These are phyloP conservation scores for Nemoura dubitans DNA, from an alignment of 2,888 invertebrate genomes.

Conservation along the genomic window DNA sequence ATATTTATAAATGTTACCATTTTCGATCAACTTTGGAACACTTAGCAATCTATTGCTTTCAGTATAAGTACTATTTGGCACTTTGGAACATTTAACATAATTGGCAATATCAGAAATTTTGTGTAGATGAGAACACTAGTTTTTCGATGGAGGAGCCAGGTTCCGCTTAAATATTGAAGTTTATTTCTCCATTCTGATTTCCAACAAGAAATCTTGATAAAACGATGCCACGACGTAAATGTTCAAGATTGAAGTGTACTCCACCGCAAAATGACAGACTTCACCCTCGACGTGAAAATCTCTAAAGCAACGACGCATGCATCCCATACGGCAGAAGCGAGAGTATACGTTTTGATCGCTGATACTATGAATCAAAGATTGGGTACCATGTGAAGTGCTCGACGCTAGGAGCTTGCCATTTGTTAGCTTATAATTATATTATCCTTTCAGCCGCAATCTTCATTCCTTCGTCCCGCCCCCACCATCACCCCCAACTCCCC, in stretches of 20 bases:
- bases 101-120: too few relatives aligned
- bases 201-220: background rate
- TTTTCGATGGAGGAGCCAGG: background rate
- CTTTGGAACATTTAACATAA: too few relatives aligned
- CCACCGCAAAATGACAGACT: background rate
- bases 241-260: background rate
- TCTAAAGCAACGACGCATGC: background rate
- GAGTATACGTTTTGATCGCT: background rate
- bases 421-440: conserved; percentile 39
- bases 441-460: conserved; percentile 36
- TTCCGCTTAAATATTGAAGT: background rate
- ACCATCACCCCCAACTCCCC: conserved; percentile 5
- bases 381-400: conserved; percentile 1
- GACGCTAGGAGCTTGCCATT: conserved; percentile 29
- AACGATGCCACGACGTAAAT: background rate
- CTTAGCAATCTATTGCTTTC: too few relatives aligned
- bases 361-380: conserved; percentile 19
- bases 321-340: background rate
- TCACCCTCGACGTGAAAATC: background rate
- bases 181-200: background rate
- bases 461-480: background rate
- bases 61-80: too few relatives aligned
- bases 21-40: too few relatives aligned
- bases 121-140: background rate
- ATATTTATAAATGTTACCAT: background rate